phyloP scores from a whole-genome alignment of 1,140 invertebrate genomes.

The Ephestia elutella region DNA sequence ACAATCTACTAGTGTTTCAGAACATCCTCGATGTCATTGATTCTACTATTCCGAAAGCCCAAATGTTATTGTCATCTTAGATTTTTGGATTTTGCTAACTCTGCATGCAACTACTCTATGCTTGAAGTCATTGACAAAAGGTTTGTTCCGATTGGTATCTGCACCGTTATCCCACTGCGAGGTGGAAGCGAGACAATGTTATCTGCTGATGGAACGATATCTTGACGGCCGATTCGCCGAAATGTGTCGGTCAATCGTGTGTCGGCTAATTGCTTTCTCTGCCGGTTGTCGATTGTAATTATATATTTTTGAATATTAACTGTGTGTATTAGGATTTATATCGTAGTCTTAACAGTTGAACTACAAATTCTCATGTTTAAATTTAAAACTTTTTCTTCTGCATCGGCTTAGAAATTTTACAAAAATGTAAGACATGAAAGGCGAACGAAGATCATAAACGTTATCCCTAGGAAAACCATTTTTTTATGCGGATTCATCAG shows the following conservation, averaged over 20 bases:
- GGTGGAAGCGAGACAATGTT: constrained; percentile 18
- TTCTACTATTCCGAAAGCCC: too few relatives aligned
- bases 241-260: constrained; percentile 33
- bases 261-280: constrained; percentile 7
- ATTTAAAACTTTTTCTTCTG: too few relatives aligned
- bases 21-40: too few relatives aligned
- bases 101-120: constrained; percentile 9
- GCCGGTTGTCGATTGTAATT: neutral
- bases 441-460: too few relatives aligned
- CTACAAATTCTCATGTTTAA: too few relatives aligned
- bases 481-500: too few relatives aligned
- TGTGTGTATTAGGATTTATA: too few relatives aligned
- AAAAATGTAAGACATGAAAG: too few relatives aligned
- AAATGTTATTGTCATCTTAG: neutral
- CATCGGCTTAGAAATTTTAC: too few relatives aligned
- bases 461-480: too few relatives aligned
- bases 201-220: constrained; percentile 16
- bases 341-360: too few relatives aligned
- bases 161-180: neutral
- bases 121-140: neutral
- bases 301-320: neutral
- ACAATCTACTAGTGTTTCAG: too few relatives aligned
- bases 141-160: neutral
- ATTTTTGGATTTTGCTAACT: neutral
- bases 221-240: constrained; percentile 20